These are phyloP conservation scores for Accipiter virgatus DNA, from an alignment of 2,113 vertebrate species.

Conservation along the genomic window DNA sequence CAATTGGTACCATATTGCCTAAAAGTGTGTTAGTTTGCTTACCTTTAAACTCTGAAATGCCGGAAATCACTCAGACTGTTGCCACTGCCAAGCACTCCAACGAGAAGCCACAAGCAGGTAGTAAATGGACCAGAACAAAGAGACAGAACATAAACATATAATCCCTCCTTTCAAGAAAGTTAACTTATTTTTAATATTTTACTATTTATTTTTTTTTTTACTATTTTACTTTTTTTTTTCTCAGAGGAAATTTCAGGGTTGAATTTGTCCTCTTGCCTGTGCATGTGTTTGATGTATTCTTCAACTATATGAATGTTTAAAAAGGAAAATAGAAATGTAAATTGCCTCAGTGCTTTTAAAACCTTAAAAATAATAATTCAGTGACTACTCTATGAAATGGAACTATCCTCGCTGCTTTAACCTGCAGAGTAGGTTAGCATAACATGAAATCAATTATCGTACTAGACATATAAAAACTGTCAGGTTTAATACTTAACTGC, in stretches of 20 bases:
- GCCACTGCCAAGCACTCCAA: not conserved
- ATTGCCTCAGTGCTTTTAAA: conserved; percentile 1
- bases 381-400: not conserved
- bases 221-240: not conserved
- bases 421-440: conserved; percentile 29
- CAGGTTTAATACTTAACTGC: conserved; percentile 14
- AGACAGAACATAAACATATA: not conserved
- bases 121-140: not conserved
- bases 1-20: not conserved
- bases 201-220: not conserved
- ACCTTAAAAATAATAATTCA: not conserved
- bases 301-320: not conserved
- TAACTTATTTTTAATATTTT: not conserved
- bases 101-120: not conserved
- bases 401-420: not conserved
- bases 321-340: conserved; percentile 18
- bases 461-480: conserved; percentile 19
- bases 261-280: not conserved
- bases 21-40: not conserved
- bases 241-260: not conserved
- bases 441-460: conserved; percentile 52
- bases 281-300: not conserved
- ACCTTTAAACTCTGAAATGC: not conserved
- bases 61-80: not conserved
- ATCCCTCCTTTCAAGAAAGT: not conserved